Evolutionary conservation across 1,140 invertebrate genomes (phyloP).

Genomic region (Lepidurus arcticus): DNA sequence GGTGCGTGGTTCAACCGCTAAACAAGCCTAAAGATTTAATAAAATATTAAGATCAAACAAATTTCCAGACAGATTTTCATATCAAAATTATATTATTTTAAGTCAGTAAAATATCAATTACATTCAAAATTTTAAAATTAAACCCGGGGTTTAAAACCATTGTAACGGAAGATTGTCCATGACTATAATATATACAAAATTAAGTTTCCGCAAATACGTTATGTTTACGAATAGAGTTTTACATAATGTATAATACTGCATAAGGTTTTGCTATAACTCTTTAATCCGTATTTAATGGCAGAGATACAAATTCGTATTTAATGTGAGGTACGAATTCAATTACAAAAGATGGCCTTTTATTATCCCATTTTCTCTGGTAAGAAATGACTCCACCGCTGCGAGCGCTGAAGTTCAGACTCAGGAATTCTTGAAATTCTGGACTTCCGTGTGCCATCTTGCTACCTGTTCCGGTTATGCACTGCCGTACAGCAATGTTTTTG

Average conservation of each 20-base stretch:
- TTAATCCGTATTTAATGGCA: background rate
- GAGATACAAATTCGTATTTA: background rate
- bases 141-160: too few species aligned
- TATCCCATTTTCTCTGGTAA: background rate
- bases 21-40: too few species aligned
- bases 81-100: too few species aligned
- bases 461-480: too few species aligned
- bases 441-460: too few species aligned
- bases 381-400: background rate
- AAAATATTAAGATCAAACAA: too few species aligned
- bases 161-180: background rate
- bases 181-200: background rate
- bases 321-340: background rate
- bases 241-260: background rate
- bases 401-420: background rate
- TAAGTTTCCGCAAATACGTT: background rate
- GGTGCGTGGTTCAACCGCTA: too few species aligned
- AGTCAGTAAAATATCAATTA: background rate
- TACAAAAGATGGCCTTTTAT: background rate
- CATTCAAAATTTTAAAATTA: background rate
- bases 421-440: too few species aligned
- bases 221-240: background rate
- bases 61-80: too few species aligned
- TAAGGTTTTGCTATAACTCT: background rate
- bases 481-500: too few species aligned